Evolutionary conservation across 2,888 invertebrate species (phyloP).

Genomic region (Alentia gelatinosa): DNA sequence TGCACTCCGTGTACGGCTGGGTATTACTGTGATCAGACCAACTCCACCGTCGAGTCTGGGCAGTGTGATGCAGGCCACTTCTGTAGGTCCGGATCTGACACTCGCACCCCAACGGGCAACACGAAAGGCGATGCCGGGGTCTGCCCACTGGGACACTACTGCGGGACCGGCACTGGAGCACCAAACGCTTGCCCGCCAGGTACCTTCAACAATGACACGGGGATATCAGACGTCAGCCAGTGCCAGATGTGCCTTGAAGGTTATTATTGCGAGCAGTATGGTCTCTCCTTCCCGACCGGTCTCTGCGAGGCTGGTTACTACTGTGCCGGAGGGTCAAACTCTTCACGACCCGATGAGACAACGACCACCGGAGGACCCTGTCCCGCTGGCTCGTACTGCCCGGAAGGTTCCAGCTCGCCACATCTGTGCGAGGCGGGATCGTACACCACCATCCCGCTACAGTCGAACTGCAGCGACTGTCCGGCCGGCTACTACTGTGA

Average conservation of each 20-base stretch:
- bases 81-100: slow-evolving; percentile 74
- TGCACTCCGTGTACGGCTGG: slow-evolving; percentile 77
- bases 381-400: slow-evolving; percentile 75
- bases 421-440: slow-evolving; percentile 73
- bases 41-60: slow-evolving; percentile 73
- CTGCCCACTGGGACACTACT: slow-evolving; percentile 77
- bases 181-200: slow-evolving; percentile 75
- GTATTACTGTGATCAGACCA: slow-evolving; percentile 72
- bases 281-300: slow-evolving; percentile 72
- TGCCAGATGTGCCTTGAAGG: slow-evolving; percentile 76
- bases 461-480: slow-evolving; percentile 73
- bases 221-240: slow-evolving; percentile 62
- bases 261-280: slow-evolving; percentile 74
- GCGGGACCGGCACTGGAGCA: slow-evolving; percentile 70
- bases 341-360: slow-evolving; percentile 68
- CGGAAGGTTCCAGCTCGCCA: slow-evolving; percentile 70
- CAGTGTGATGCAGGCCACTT: slow-evolving; percentile 76
- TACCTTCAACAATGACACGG: slow-evolving; percentile 75
- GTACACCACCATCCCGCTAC: slow-evolving; percentile 70
- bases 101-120: slow-evolving; percentile 67
- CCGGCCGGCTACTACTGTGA: slow-evolving; percentile 76
- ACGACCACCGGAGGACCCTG: slow-evolving; percentile 75
- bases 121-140: slow-evolving; percentile 72
- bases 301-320: slow-evolving; percentile 74
- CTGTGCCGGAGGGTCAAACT: slow-evolving; percentile 73